Base-by-base conservation (phyloP, 1,140 invertebrate species). In the Pinna nobilis region DNA sequence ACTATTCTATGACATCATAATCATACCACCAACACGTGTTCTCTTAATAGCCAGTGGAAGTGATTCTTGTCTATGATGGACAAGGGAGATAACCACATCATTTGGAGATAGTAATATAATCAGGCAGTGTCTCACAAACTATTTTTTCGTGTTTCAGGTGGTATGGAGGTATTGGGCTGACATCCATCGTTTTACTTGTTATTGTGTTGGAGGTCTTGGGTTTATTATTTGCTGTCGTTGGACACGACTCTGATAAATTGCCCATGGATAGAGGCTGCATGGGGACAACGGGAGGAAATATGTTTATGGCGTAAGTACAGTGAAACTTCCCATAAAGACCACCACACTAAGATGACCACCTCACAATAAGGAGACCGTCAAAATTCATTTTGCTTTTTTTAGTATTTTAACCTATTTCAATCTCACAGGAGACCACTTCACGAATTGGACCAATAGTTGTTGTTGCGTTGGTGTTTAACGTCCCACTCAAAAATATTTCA, bases 211-310 rank as follows among this genome's bases (percentile, higher is more conserved):
- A 93, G 72, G 91, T 91, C 37, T 91, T 94, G 79, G 95, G 95
- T 5, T 88, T 97, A 50, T 89, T 94, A 64, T 96, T 94, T 85
- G 95, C 95, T 41, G 94, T 94, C 78, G 96, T 94, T 87, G 95
- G 95, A 35, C 63, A 76, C 61, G 72, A 73, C 61, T 49, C 67
- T 9, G 32, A 74, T 18, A 57, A 30, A 15, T 7, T 15, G 13
- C 80, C 80, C 1, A 73, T 65, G 33, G 71, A 80, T 35, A n/a
- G 80, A 44, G 69, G 76, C 28, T 73, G 72, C 59, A 20, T 76
- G 20, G 77, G 78, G 13, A 80, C 73, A 25, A 73, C 70, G 64
- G 80, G 78, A 4, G 80, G 80, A 44, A 61, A 76, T 44, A 70
- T 80, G 72, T 59, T 82, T 4, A 82, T 82, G 76, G 75, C 75